phyloP scores from a whole-genome alignment of 1,140 invertebrate species.

The Gryllus bimaculatus region DNA sequence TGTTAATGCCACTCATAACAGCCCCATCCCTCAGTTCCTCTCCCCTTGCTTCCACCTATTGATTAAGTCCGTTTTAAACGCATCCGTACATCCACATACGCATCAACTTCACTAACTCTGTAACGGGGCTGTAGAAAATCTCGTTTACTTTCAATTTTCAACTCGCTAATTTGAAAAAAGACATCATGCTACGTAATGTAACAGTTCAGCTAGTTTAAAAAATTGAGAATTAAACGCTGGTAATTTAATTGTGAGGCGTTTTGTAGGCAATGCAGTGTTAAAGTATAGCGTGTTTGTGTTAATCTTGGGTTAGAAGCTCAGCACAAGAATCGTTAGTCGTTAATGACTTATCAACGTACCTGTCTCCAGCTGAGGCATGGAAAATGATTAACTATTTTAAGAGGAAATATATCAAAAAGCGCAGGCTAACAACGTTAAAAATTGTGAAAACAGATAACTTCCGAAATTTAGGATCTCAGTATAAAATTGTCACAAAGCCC shows the following conservation, averaged over 20 bases:
- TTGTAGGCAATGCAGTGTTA: background rate
- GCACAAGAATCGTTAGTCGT: background rate
- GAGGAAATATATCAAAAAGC: too few relatives aligned
- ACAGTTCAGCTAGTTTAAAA: constrained; percentile 1
- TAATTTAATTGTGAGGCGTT: background rate
- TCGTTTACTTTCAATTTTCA: constrained; percentile 16
- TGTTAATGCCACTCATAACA: constrained; percentile 4
- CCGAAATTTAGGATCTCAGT: too few relatives aligned
- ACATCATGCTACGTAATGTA: background rate
- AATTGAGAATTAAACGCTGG: background rate
- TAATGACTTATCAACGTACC: background rate
- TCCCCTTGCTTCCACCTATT: constrained; percentile 6
- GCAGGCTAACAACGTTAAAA: too few relatives aligned
- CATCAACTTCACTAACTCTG: background rate
- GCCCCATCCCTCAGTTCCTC: background rate
- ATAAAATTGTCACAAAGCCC: too few relatives aligned
- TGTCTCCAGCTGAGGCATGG: background rate
- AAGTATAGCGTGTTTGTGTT: background rate
- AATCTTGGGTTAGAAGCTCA: background rate
- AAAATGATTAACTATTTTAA: background rate
- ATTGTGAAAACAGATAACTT: too few relatives aligned
- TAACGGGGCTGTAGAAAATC: background rate
- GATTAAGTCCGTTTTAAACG: constrained; percentile 10
- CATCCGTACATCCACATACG: background rate
- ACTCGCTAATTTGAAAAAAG: constrained; percentile 13